Percentiles rank a stretch among this genome's conserved stretches.
phyloP scores from a whole-genome alignment of 1,140 invertebrate species.

The Chrysopa pallens region DNA sequence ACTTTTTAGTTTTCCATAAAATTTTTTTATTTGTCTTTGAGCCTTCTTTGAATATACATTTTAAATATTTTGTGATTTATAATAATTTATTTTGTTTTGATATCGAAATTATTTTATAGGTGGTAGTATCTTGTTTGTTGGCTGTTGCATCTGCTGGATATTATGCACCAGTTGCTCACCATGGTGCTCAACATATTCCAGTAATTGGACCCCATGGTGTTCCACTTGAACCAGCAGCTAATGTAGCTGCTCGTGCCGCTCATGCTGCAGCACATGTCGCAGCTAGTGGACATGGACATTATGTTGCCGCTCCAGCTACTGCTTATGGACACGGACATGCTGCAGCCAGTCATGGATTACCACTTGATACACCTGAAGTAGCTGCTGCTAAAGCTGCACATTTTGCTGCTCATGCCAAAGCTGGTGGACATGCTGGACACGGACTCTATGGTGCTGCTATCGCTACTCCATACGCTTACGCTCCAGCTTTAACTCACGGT shows the following conservation, averaged over 20 bases:
- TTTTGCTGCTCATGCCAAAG: conserved; percentile 17
- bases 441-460: neutral
- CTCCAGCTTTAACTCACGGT: conserved; percentile 3
- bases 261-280: neutral
- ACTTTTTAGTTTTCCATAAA: too few relatives aligned
- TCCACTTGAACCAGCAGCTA: conserved; percentile 1
- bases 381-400: conserved; percentile 21
- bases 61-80: too few relatives aligned
- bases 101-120: neutral
- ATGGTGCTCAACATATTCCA: neutral
- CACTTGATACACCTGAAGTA: conserved; percentile 25
- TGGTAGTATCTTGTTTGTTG: neutral
- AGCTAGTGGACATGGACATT: neutral
- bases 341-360: conserved; percentile 7
- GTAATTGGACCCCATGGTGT: conserved; percentile 3
- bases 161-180: neutral
- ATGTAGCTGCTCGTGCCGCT: conserved; percentile 1
- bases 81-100: too few relatives aligned
- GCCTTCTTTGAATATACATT: too few relatives aligned
- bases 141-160: neutral
- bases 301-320: neutral
- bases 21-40: too few relatives aligned
- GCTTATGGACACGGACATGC: conserved; percentile 19
- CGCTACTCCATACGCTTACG: neutral
- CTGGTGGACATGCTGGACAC: conserved; percentile 9